These are phyloP conservation scores for Pogoniulus pusillus DNA, from an alignment of 2,797 vertebrate species.

Conservation along the genomic window DNA sequence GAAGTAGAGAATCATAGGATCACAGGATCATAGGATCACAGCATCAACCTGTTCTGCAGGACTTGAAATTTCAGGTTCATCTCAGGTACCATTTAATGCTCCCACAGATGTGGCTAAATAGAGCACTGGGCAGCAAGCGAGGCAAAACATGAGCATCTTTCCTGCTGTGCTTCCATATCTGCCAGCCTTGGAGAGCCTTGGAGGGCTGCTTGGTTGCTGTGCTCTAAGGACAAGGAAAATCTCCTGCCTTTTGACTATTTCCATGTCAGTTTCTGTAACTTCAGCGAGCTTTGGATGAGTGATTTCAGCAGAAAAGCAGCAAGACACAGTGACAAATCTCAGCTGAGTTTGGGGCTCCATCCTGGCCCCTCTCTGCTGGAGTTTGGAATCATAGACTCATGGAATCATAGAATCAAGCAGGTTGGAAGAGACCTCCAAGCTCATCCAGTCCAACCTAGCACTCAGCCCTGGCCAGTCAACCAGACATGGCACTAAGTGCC, in stretches of 20 bases:
- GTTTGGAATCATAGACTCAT: too few relatives aligned
- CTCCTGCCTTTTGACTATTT: background rate
- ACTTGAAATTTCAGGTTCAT: background rate
- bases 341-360: background rate
- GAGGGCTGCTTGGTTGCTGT: background rate
- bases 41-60: too few relatives aligned
- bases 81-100: background rate
- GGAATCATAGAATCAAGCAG: too few relatives aligned
- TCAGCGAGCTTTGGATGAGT: background rate
- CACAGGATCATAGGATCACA: too few relatives aligned
- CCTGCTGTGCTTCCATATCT: background rate
- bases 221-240: background rate
- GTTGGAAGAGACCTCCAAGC: too few relatives aligned
- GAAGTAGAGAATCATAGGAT: too few relatives aligned
- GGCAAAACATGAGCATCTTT: background rate
- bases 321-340: background rate
- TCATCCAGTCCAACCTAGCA: too few relatives aligned
- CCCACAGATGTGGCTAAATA: background rate
- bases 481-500: too few relatives aligned
- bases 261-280: fast-evolving
- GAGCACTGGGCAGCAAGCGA: background rate
- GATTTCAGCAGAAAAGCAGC: background rate
- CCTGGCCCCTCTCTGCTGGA: background rate
- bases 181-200: fast-evolving
- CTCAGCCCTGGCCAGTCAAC: too few relatives aligned